Percentiles rank a stretch among this genome's conserved stretches.
phyloP scores from a whole-genome alignment of 2,888 invertebrate species.

The Leptopterna dolabrata region DNA sequence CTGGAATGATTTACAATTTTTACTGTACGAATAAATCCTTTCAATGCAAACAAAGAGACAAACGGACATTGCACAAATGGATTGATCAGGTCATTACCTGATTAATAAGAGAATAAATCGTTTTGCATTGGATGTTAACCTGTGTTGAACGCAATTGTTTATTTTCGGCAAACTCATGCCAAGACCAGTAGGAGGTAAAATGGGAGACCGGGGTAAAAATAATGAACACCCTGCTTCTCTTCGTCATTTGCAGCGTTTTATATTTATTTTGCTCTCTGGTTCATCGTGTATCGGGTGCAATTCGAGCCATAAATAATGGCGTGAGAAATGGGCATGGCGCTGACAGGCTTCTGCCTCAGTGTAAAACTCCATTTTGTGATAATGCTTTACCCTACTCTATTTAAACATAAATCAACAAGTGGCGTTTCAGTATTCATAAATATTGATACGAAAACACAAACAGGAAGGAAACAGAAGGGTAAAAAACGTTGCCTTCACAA shows the following conservation, averaged over 20 bases:
- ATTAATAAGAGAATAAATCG: too few species aligned
- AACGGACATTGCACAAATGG: too few species aligned
- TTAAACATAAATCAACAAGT: constrained; percentile 40
- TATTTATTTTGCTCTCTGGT: not conserved
- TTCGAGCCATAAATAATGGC: constrained; percentile 13
- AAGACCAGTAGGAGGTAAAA: not conserved
- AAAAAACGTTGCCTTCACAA: not conserved
- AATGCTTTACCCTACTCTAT: not conserved
- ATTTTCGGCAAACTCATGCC: not conserved
- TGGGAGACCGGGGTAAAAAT: not conserved
- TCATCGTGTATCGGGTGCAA: not conserved
- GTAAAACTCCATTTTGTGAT: constrained; percentile 24
- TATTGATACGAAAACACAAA: constrained; percentile 31
- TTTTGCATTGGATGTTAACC: not conserved
- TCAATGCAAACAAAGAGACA: too few species aligned
- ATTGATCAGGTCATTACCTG: too few species aligned
- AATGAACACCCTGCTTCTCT: too few species aligned
- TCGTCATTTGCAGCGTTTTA: not conserved
- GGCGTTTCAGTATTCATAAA: constrained; percentile 35
- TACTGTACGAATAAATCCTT: too few species aligned
- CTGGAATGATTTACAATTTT: too few species aligned
- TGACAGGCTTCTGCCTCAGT: not conserved
- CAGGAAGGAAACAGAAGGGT: not conserved
- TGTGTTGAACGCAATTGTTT: not conserved
- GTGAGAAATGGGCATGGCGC: constrained; percentile 17